These are phyloP conservation scores for Drosophila novamexicana DNA, from an alignment of 1,140 invertebrate species.

Conservation along the genomic window DNA sequence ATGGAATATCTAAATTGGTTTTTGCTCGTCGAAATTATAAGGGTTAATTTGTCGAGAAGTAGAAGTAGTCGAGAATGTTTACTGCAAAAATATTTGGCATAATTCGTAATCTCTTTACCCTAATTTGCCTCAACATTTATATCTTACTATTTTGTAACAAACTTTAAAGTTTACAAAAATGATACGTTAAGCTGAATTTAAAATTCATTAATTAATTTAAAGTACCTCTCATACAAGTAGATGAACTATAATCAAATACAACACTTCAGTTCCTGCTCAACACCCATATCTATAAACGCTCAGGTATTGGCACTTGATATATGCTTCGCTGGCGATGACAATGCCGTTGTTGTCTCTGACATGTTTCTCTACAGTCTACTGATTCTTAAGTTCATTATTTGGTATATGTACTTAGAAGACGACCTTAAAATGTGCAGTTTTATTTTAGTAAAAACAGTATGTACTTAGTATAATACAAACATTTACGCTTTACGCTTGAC, in stretches of 20 bases:
- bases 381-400: conserved; percentile 64
- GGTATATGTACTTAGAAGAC: conserved; percentile 14
- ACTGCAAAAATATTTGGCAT: too few relatives aligned
- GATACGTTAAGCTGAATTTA: not conserved
- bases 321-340: conserved; percentile 63
- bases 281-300: conserved; percentile 34
- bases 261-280: conserved; percentile 56
- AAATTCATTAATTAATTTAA: not conserved
- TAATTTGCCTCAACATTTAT: too few relatives aligned
- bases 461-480: conserved; percentile 30
- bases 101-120: too few relatives aligned
- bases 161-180: too few relatives aligned
- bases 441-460: conserved; percentile 45
- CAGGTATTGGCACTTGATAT: conserved; percentile 60
- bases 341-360: conserved; percentile 46
- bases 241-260: not conserved
- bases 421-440: conserved; percentile 53
- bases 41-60: too few relatives aligned
- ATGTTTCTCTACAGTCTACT: conserved; percentile 53
- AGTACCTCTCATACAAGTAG: not conserved
- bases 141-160: too few relatives aligned
- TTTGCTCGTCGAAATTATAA: too few relatives aligned
- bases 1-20: too few relatives aligned
- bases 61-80: too few relatives aligned
- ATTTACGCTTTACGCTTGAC: conserved; percentile 27